Evolutionary conservation across 2,888 invertebrate genomes (phyloP), one percentile per base, ranked within the genome.

Genomic region (Actias luna): DNA sequence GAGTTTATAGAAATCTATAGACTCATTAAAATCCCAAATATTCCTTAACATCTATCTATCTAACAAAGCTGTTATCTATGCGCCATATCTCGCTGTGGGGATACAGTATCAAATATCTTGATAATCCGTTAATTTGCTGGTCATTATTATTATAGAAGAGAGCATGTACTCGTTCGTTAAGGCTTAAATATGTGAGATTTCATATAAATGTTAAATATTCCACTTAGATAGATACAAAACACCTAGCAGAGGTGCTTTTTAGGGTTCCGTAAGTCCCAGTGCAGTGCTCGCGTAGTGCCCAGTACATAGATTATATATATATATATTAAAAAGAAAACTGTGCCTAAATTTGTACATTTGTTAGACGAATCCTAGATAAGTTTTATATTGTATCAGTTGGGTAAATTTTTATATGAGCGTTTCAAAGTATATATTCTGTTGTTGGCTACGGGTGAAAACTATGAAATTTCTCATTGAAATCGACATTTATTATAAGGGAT

Each of bases 361-460:
- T 88, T 88, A 85, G 79, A 80, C 66, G 72, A 66, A 70, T 73
- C 65, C 65, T 76, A 78, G 72, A 74, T 74, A 74, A 71, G 75
- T 73, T 73, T n/a, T 52, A 27, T 73, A 75, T 74, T 72, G 69
- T 77, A 76, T 79, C 74, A 78, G 83, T 85, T 84, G 82, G 79
- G 83, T 90, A 88, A 85, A 87, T 89, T 90, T 79, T 90, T 89
- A 89, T 89, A 89, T 80, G 79, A 84, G 76, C 78, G 85, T 87
- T 87, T 83, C 79, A 42, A 18, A 42, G 77, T 81, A 81, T 77
- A 74, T 75, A 72, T 73, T 78, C 80, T 79, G 83, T 88, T 85
- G 77, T 79, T 86, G 83, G 77, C 58, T 58, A 42, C 39, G 39
- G 57, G 39, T 36, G 18, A 57, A 22, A n/a, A 29, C 61, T 63